Base-by-base conservation (phyloP, 2,113 vertebrate species). In the Takifugu flavidus region DNA sequence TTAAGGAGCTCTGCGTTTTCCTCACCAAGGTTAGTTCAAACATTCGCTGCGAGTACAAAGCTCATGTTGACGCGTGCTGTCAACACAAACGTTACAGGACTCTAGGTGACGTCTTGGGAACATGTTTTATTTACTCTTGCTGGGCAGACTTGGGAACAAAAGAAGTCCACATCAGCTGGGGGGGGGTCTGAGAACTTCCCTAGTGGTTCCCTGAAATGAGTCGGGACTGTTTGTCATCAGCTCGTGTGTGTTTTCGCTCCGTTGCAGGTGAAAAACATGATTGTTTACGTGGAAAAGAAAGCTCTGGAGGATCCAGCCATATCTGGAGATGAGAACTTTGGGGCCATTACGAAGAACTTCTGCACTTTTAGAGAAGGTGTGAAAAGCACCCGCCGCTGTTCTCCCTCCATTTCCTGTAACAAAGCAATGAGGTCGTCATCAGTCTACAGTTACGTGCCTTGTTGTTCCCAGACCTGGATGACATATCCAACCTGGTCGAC, bases 351-450 rank as follows among this genome's bases (percentile, higher is more conserved):
- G 46, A 96, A 93, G 87, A 96, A 92, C 65, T 96, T 98, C 84
- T 98, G 96, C 91, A 98, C 97, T 68, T 99, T 99, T 82, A 90
- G 93, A 72, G 96, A 99, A 92, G 97, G 97, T 93, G 69, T 0
- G 34, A 52, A 28, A 43, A 45, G 6, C 15, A 20, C 12, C 4
- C 43, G 1, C 1, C 10, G 10, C 3, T n/a, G 4, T 51, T 56
- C 51, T 1, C 2, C 5, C 5, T 6, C 29, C 29, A 5, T 2
- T 31, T 31, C 29, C 1, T 31, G 29, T 6, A 20, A 31, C 29
- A 31, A 31, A 31, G 7, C 5, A 10, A 10, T 10, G 34, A 11
- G 34, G 34, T 39, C 34, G 7, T 39, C 31, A 29, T 29, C 28
- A 29, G 28, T 29, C 3, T 29, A 5, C 28, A 29, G 28, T 5